A percentile compares a stretch with the other conserved stretches of the same genome.
phyloP scores from a whole-genome alignment of 1,140 invertebrate genomes.

The Papilio machaon region DNA sequence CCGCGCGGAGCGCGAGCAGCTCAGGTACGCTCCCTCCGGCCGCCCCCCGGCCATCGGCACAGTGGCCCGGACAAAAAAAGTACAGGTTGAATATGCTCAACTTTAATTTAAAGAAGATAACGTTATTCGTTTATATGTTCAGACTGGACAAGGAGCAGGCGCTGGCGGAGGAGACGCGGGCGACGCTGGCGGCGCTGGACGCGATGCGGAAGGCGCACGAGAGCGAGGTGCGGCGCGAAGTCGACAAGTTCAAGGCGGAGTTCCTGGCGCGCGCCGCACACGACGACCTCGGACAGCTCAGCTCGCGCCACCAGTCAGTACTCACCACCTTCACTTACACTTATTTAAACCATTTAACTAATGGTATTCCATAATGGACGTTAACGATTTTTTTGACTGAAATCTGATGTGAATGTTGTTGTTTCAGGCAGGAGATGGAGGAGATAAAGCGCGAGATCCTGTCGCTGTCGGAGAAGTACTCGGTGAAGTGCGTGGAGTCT shows the following conservation, averaged over 20 bases:
- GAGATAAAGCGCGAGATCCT: slow-evolving; percentile 93
- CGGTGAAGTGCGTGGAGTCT: slow-evolving; percentile 95
- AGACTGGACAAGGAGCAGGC: slow-evolving; percentile 93
- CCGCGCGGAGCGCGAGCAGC: slow-evolving; percentile 87
- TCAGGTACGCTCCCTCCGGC: slow-evolving; percentile 72
- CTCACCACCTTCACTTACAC: not conserved
- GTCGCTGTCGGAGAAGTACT: slow-evolving; percentile 94
- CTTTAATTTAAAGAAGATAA: not conserved
- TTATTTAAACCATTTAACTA: not conserved
- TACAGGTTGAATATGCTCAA: slow-evolving; percentile 6
- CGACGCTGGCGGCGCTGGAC: slow-evolving; percentile 91
- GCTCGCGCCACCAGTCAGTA: slow-evolving; percentile 71
- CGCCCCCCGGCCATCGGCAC: no score
- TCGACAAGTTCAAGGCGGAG: slow-evolving; percentile 93
- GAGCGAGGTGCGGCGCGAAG: slow-evolving; percentile 93
- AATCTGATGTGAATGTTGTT: not conserved
- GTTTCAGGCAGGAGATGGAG: slow-evolving; percentile 89
- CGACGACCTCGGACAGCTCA: slow-evolving; percentile 62
- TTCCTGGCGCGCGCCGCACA: slow-evolving; percentile 85
- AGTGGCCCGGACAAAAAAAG: not conserved
- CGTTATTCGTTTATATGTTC: slow-evolving; percentile 23
- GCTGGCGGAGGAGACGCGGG: slow-evolving; percentile 93
- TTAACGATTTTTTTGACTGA: not conserved
- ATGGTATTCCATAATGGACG: no score
- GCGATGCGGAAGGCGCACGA: slow-evolving; percentile 97